Evolutionary conservation across 2,797 vertebrate genomes (phyloP), one percentile per base, ranked within the genome.

Genomic region (Centroberyx gerrardi): DNA sequence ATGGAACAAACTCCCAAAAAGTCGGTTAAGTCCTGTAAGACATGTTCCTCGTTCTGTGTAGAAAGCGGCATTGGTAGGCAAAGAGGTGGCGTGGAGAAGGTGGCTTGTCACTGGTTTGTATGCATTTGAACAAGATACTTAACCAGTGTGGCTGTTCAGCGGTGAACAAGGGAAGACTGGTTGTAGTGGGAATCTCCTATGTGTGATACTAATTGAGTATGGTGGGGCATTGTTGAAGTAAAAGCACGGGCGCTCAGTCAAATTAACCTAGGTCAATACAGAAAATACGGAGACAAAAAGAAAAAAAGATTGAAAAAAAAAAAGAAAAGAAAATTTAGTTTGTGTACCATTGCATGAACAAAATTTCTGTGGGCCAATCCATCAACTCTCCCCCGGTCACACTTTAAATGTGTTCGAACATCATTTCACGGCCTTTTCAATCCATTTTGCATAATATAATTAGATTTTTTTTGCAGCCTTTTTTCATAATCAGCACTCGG

Each of bases 371-470:
- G 29, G 51, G 78, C 71, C 64, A 72, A 80, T 81, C 84, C 67
- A 77, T 87, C 74, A 77, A 28, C 62, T 60, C 31, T 36, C 55
- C 44, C 28, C 38, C 17, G 10, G 29, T 83, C 49, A 59, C 76
- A 76, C 70, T 81, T 81, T 69, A 78, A 82, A 81, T 65, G 66
- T 69, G 80, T 89, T 69, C 74, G 72, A 78, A 55, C 58, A 68
- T 78, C 5, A 78, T 88, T 86, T 76, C 77, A 72, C 73, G 71
- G 63, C 49, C 69, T 79, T 84, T 82, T 84, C 73, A 4, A 60
- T 85, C 65, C 71, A 60, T 75, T 91, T 87, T 85, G 68, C 85
- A 82, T 88, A 78, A 76, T 70, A 76, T 88, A 84, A 88, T 89
- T 81, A 67, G 59, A 83, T 81, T 85, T 76, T 46, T 40, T 36